A percentile compares a stretch with the other conserved stretches of the same genome.
phyloP scores from a whole-genome alignment of 2,888 invertebrate genomes.

The Ophion costatus region DNA sequence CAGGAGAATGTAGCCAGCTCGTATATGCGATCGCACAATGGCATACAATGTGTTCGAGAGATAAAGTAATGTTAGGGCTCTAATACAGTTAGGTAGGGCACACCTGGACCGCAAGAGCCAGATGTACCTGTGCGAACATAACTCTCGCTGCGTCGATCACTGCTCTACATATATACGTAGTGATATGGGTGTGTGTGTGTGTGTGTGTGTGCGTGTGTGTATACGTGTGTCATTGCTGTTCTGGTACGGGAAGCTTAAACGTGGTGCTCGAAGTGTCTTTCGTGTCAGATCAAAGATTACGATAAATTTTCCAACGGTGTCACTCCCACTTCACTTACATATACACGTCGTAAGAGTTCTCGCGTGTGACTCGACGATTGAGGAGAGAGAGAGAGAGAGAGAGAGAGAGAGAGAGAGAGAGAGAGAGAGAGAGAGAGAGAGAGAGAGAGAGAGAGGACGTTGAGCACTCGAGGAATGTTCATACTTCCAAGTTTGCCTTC shows the following conservation, averaged over 20 bases:
- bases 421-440: conserved; percentile 50
- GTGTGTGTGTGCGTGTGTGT: no score
- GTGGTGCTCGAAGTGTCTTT: conserved; percentile 35
- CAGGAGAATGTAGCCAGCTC: conserved; percentile 32
- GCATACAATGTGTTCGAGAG: conserved; percentile 21
- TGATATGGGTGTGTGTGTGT: neutral
- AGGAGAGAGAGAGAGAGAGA: conserved; percentile 44
- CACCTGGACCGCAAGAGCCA: conserved; percentile 53
- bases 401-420: conserved; percentile 52
- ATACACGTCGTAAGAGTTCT: conserved; percentile 1
- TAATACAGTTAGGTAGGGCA: conserved; percentile 51
- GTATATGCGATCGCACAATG: conserved; percentile 31
- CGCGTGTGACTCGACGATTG: conserved; percentile 25
- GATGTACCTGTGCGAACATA: conserved; percentile 54
- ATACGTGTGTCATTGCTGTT: neutral
- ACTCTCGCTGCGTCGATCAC: conserved; percentile 19
- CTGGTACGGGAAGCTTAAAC: conserved; percentile 6
- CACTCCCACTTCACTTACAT: conserved; percentile 23
- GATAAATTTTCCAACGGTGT: conserved; percentile 52
- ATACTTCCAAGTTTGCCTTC: conserved; percentile 42
- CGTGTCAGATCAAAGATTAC: conserved; percentile 45
- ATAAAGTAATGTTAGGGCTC: conserved; percentile 37
- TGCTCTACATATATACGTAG: conserved; percentile 12
- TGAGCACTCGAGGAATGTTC: conserved; percentile 45
- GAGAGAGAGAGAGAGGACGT: conserved; percentile 46